A percentile compares a stretch with the other conserved stretches of the same genome.
These are phyloP conservation scores for Pseudoips prasinana DNA, from an alignment of 2,888 invertebrate genomes.

Conservation along the genomic window DNA sequence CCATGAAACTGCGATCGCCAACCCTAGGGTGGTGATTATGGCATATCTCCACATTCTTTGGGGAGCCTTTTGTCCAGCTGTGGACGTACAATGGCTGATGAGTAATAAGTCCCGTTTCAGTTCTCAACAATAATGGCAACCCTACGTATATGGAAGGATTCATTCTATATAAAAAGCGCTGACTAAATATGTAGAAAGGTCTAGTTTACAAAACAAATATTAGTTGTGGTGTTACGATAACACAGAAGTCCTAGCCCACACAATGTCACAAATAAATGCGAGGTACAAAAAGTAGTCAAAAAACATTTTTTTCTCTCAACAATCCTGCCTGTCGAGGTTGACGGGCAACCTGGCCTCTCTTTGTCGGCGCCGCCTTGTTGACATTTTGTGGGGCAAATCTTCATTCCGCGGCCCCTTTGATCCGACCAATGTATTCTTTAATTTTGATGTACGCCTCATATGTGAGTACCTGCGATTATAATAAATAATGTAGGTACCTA, in stretches of 20 bases:
- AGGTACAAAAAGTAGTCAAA: neutral
- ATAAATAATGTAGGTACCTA: conserved; percentile 31
- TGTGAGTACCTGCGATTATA: conserved; percentile 34
- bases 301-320: neutral
- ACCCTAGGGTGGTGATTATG: no score
- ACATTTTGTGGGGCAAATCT: conserved; percentile 79
- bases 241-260: neutral
- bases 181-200: no score
- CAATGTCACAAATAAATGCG: neutral
- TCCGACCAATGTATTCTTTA: conserved; percentile 61
- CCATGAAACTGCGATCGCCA: no score
- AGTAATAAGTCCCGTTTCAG: no score
- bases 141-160: no score
- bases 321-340: conserved; percentile 9
- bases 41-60: no score
- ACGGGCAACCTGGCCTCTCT: conserved; percentile 35
- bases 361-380: conserved; percentile 71
- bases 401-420: conserved; percentile 78
- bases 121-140: no score
- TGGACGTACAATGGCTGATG: no score
- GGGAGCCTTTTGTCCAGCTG: no score
- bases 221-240: no score
- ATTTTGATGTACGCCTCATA: conserved; percentile 63
- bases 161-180: no score
- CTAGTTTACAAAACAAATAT: no score